A percentile compares a stretch with the other conserved stretches of the same genome.
phyloP scores from a whole-genome alignment of 2,888 invertebrate species.

The Petrolisthes cinctipes region DNA sequence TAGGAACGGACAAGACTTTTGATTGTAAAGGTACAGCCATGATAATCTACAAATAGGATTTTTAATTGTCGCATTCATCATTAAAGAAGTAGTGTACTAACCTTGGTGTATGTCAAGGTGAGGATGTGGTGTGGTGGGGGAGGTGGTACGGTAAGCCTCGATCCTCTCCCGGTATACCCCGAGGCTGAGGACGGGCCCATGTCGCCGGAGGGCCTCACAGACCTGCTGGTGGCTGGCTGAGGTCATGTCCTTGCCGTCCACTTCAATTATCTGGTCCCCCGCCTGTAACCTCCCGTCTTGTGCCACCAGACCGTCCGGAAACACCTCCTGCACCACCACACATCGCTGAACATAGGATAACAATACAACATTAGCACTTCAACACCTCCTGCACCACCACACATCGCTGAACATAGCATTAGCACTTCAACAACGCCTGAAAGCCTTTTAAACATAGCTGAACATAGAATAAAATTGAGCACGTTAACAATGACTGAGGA shows the following conservation, averaged over 20 bases:
- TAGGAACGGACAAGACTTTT: no score
- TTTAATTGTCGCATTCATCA: no score
- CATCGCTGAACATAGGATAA: slow-evolving; percentile 69
- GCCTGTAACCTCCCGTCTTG: slow-evolving; percentile 71
- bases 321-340: slow-evolving; percentile 72
- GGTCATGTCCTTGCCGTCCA: slow-evolving; percentile 68
- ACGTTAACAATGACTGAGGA: no score
- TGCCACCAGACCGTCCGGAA: slow-evolving; percentile 70
- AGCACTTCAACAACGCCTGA: no score
- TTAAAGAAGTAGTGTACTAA: background rate
- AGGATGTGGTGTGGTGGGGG: background rate
- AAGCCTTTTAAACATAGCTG: no score
- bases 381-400: no score
- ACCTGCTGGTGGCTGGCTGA: slow-evolving; percentile 67
- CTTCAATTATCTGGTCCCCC: slow-evolving; percentile 72
- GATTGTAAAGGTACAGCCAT: no score
- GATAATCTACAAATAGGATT: no score
- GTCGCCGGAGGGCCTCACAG: slow-evolving; percentile 68
- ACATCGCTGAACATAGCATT: background rate
- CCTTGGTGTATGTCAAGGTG: slow-evolving; percentile 24
- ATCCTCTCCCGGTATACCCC: slow-evolving; percentile 71
- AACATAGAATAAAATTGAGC: no score
- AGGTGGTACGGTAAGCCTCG: slow-evolving; percentile 66
- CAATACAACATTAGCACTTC: no score
- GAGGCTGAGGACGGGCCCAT: slow-evolving; percentile 70